Percentiles rank a stretch among this genome's conserved stretches.
Evolutionary conservation across 2,113 vertebrate species (phyloP).

Genomic region (Tragelaphus strepsiceros): DNA sequence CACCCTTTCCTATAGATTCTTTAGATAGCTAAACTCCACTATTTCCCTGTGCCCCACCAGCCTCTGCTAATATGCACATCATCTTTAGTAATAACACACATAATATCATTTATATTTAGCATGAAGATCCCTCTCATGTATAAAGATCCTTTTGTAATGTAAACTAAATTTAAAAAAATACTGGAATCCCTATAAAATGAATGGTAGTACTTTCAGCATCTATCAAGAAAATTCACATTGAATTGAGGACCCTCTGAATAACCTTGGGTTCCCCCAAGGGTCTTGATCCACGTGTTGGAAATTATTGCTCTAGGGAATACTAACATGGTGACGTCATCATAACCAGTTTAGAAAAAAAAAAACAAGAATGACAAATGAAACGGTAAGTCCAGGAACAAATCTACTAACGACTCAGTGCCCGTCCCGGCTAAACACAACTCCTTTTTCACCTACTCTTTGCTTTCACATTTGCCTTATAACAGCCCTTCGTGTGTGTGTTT

Average conservation of each 20-base stretch:
- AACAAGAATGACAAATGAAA: not conserved
- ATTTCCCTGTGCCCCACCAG: not conserved
- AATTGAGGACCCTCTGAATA: not conserved
- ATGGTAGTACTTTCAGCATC: not conserved
- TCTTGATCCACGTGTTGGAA: not conserved
- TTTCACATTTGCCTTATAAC: not conserved
- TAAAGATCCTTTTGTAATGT: not conserved
- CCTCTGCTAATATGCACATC: not conserved
- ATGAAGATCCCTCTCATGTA: not conserved
- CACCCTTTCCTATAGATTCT: not conserved
- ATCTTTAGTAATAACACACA: not conserved
- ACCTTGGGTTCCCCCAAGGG: not conserved
- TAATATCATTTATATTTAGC: not conserved
- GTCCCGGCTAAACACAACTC: not conserved
- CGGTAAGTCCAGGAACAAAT: not conserved
- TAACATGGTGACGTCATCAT: not conserved
- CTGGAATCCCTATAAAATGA: not conserved
- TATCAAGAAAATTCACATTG: not conserved
- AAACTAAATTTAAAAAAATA: not conserved
- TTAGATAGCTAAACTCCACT: not conserved
- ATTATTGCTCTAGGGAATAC: not conserved
- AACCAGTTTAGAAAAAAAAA: not conserved
- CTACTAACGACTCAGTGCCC: not conserved
- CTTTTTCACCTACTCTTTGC: not conserved
- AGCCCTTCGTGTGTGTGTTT: not conserved